These are phyloP conservation scores for Origma solitaria DNA, from an alignment of 2,113 vertebrate genomes.

Conservation along the genomic window DNA sequence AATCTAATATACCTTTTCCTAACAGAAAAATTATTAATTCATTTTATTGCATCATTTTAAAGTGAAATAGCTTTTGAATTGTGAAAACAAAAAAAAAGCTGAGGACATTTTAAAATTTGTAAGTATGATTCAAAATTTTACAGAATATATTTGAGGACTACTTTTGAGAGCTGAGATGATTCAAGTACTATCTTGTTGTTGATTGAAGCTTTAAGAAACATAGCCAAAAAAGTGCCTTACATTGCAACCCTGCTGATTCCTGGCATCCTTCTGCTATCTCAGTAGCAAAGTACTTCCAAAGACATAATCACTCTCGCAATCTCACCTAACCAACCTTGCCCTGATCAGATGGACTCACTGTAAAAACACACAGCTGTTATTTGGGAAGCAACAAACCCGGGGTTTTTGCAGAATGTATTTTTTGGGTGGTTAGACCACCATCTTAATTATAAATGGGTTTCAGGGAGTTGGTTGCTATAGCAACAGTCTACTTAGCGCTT, in stretches of 20 bases:
- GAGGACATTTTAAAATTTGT: not conserved
- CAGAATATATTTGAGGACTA: not conserved
- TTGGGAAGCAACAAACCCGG: not conserved
- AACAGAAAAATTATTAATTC: not conserved
- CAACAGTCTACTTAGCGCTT: constrained; percentile 26
- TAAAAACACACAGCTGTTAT: not conserved
- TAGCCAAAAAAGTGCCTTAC: not conserved
- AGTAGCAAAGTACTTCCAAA: not conserved
- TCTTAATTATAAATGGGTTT: constrained; percentile 6
- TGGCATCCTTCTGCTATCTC: not conserved
- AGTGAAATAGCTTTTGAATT: not conserved
- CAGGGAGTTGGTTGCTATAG: constrained; percentile 42
- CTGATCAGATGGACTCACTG: not conserved
- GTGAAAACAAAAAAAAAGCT: not conserved
- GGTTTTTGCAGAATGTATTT: not conserved
- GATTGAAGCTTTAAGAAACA: not conserved
- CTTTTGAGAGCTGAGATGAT: not conserved
- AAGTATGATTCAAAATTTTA: not conserved
- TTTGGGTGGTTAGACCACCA: not conserved
- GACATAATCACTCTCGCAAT: not conserved
- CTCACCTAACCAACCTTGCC: not conserved
- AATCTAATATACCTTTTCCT: not conserved
- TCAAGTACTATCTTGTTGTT: not conserved
- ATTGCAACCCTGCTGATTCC: not conserved
- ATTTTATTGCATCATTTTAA: not conserved